Evolutionary conservation across 2,113 vertebrate species (phyloP).

Genomic region (Corythornis madagascariensis): DNA sequence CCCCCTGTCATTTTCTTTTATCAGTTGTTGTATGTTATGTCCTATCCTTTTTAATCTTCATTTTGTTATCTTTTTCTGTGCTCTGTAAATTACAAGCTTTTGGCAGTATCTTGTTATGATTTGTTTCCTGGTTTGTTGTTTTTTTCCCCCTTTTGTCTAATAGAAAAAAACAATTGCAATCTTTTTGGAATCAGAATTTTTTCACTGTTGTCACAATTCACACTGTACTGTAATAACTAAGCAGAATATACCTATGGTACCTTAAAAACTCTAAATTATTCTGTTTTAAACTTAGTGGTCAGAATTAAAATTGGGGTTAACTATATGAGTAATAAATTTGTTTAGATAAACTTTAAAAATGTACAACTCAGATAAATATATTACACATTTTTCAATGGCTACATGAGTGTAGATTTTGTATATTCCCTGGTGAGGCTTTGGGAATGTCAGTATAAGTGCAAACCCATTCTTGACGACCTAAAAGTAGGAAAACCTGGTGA

Average conservation of each 20-base stretch:
- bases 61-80: neutral
- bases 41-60: neutral
- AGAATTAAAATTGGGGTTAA: neutral
- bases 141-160: neutral
- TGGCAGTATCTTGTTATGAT: neutral
- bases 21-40: neutral
- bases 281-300: neutral
- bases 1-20: neutral
- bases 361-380: neutral
- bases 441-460: neutral
- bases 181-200: neutral
- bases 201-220: neutral
- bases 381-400: neutral
- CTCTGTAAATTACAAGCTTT: neutral
- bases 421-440: neutral
- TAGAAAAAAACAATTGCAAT: neutral
- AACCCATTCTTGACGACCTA: neutral
- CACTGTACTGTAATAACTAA: neutral
- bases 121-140: fast-evolving
- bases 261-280: neutral
- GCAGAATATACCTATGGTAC: neutral
- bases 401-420: fast-evolving
- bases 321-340: neutral
- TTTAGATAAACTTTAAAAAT: neutral
- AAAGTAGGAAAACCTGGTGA: neutral